These are phyloP conservation scores for Prietella phreatophila DNA, from an alignment of 2,113 vertebrate species.

Conservation along the genomic window DNA sequence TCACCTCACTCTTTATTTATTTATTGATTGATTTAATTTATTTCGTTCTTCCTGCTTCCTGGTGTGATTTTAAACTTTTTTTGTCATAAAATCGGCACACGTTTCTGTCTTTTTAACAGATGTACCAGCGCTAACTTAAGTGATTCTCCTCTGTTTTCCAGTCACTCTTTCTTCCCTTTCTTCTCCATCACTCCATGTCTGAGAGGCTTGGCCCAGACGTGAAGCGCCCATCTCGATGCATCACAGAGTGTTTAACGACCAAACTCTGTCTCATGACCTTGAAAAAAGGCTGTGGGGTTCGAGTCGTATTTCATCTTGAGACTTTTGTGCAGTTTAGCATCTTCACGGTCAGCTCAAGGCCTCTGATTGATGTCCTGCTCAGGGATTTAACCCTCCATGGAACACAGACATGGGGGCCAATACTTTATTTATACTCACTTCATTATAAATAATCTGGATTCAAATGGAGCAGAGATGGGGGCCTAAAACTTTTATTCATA, in stretches of 20 bases:
- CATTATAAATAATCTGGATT: neutral
- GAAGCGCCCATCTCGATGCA: conserved; percentile 69
- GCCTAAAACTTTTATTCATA: neutral
- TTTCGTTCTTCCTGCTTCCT: neutral
- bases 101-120: neutral
- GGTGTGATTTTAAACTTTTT: neutral
- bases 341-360: neutral
- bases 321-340: conserved; percentile 70
- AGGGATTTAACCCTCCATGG: neutral
- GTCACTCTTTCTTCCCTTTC: conserved; percentile 55
- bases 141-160: neutral
- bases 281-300: conserved; percentile 70
- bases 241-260: conserved; percentile 68
- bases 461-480: neutral
- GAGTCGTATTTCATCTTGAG: conserved; percentile 65
- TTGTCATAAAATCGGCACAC: neutral
- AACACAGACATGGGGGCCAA: neutral
- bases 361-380: conserved; percentile 46
- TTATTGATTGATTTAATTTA: too few relatives aligned
- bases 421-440: neutral
- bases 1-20: neutral
- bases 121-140: neutral
- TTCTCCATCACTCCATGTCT: conserved; percentile 70
- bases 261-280: conserved; percentile 61
- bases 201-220: conserved; percentile 68